Evolutionary conservation across 2,113 vertebrate species (phyloP), one percentile per base, ranked within the genome.

Genomic region (Zosterops borbonicus): DNA sequence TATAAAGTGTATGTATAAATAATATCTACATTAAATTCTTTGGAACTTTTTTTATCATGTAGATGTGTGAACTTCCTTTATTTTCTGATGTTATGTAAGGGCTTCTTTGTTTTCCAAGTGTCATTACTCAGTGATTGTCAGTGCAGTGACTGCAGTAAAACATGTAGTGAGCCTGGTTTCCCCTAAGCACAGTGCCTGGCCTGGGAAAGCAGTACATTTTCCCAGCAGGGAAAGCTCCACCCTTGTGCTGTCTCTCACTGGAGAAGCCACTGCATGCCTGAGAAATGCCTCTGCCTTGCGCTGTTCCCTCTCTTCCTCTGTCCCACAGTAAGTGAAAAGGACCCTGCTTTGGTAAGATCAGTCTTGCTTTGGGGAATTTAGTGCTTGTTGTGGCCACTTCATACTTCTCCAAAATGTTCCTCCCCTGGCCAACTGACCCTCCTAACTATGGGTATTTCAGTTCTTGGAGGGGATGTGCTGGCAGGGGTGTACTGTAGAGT

Each of bases 1-100:
- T 97, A 96, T 14, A 95, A 96, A 96, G 33, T 71, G 76, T 95
- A 87, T 93, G 83, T 96, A 97, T 94, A 97, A 96, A 96, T 96
- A 93, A 94, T 96, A 94, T 89, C 83, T 84, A 93, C 75, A 94
- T 96, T 97, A 95, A 95, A 96, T 94, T 95, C 87, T 96, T 95
- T 95, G 68, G 94, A 97, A 93, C 50, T 94, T 96, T 96, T 96
- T 97, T 85, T 93, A 95, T 96, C 92, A 95, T 74, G 41, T 64
- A 96, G 86, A 89, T 87, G 77, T 11, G 77, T 95, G 87, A 91
- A 80, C 88, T 91, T 94, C 55, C 67, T 95, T 93, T 77, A 59
- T 93, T 93, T 84, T 91, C 59, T 89, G 77, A 25, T 79, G 28
- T 11, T 25, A 27, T 17, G 1, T 46, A 73, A 64, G 1, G 9